Conservation (phyloP, 2,888 invertebrate genomes). For the Drosophila mayaguana region DNA sequence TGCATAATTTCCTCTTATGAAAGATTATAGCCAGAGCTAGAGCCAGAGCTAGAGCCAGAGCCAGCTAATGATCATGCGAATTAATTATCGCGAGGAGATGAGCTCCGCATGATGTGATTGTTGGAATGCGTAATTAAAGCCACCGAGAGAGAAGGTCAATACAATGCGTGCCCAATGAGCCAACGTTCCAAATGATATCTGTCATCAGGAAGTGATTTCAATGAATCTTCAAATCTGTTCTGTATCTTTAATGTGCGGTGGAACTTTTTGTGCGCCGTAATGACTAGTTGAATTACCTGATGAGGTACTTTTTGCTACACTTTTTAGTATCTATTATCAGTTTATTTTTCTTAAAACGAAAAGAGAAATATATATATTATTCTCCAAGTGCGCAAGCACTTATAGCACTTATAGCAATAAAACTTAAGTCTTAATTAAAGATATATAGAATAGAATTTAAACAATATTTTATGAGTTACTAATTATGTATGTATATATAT, state of each 20-base stretch:
- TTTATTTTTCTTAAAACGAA: too few relatives aligned
- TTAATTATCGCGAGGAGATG: constrained; percentile 56
- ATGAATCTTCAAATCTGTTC: neutral
- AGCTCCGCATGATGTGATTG: constrained; percentile 39
- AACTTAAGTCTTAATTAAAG: too few relatives aligned
- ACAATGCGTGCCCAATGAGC: constrained; percentile 22
- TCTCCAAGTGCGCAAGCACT: neutral
- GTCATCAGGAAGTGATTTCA: constrained; percentile 17
- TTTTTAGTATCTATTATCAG: neutral
- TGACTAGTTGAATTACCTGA: neutral
- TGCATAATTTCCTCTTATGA: constrained; percentile 55
- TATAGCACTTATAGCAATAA: too few relatives aligned
- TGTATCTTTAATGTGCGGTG: neutral
- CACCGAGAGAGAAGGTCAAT: constrained; percentile 35
- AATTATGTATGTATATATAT: too few relatives aligned
- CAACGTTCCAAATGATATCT: constrained; percentile 12
- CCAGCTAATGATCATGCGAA: constrained; percentile 70
- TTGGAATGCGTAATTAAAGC: constrained; percentile 33
- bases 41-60: constrained; percentile 9
- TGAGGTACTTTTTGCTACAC: neutral
- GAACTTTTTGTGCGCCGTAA: neutral
- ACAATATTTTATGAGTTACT: too few relatives aligned
- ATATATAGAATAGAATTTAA: too few relatives aligned
- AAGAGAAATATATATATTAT: neutral
- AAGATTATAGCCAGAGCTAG: constrained; percentile 43